Percentiles rank a stretch among this genome's conserved stretches.
phyloP scores from a whole-genome alignment of 2,888 invertebrate species.

The Campaea margaritaria region DNA sequence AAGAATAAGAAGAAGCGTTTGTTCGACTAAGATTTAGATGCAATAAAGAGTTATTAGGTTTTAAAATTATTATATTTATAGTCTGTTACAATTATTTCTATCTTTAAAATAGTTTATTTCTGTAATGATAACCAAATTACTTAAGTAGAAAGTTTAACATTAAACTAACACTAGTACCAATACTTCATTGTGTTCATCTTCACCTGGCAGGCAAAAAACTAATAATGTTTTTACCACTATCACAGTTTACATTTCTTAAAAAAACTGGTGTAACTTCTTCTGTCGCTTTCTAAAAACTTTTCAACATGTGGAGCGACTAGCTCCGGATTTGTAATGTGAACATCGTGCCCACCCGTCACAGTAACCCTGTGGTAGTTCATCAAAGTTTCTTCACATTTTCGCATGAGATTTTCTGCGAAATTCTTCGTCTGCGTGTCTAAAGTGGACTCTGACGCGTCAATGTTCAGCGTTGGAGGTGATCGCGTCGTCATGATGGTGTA shows the following conservation, averaged over 20 bases:
- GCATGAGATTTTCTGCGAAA: constrained; percentile 48
- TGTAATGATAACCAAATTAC: too few relatives aligned
- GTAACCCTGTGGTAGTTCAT: constrained; percentile 45
- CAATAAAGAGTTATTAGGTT: too few relatives aligned
- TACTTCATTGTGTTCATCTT: too few relatives aligned
- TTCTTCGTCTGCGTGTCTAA: constrained; percentile 34
- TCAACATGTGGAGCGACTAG: constrained; percentile 65
- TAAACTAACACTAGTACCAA: too few relatives aligned
- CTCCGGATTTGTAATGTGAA: constrained; percentile 84
- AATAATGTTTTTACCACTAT: too few relatives aligned
- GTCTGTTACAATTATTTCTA: too few relatives aligned
- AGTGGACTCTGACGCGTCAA: constrained; percentile 52
- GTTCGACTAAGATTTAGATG: too few relatives aligned
- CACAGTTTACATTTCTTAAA: constrained; percentile 46
- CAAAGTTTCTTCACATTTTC: constrained; percentile 49
- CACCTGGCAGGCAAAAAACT: too few relatives aligned
- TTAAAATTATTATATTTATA: too few relatives aligned
- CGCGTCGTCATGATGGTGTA: constrained; percentile 48
- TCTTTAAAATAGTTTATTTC: too few relatives aligned
- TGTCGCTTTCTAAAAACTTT: constrained; percentile 58
- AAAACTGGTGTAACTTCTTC: constrained; percentile 15
- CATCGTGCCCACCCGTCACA: constrained; percentile 84
- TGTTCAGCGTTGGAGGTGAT: constrained; percentile 56
- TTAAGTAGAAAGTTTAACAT: too few relatives aligned
- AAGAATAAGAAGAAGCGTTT: too few relatives aligned